Evolutionary conservation across 1,140 invertebrate genomes (phyloP).

Genomic region (Capitella teleta): DNA sequence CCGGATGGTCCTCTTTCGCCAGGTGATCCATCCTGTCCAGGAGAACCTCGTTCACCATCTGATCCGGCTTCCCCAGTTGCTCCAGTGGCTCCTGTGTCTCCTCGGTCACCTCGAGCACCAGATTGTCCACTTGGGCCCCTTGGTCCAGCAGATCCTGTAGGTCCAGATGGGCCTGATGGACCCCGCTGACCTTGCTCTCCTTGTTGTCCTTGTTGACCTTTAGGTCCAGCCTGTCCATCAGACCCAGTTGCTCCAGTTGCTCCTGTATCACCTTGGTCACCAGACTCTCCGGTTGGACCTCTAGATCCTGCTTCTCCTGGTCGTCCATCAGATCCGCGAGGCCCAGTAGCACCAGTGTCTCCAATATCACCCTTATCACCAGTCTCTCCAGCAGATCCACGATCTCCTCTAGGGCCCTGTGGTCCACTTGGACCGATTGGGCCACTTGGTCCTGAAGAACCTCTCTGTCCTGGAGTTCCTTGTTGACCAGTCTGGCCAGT

Average conservation of each 20-base stretch:
- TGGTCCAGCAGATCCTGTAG: neutral
- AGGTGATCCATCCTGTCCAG: neutral
- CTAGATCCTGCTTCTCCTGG: neutral
- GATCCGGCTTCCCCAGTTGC: slow-evolving; percentile 2
- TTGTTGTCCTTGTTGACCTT: slow-evolving; percentile 3
- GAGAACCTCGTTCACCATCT: neutral
- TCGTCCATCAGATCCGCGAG: neutral
- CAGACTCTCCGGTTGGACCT: neutral
- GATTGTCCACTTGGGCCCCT: neutral
- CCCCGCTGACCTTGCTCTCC: too few relatives aligned
- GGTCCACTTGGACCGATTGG: neutral
- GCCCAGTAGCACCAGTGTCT: neutral
- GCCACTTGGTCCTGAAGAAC: neutral
- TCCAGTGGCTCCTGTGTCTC: neutral
- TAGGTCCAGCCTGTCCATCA: slow-evolving; percentile 7
- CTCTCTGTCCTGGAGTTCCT: too few relatives aligned
- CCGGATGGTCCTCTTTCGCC: slow-evolving; percentile 2
- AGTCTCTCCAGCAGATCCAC: neutral
- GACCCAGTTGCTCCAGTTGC: slow-evolving; percentile 6
- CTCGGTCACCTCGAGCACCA: neutral
- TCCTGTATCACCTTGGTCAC: neutral
- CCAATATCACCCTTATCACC: neutral
- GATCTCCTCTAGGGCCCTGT: neutral
- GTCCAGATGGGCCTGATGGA: slow-evolving; percentile 12
- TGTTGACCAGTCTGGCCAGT: too few relatives aligned